Conservation (phyloP, 2,113 vertebrate species). For the Elachura formosa region DNA sequence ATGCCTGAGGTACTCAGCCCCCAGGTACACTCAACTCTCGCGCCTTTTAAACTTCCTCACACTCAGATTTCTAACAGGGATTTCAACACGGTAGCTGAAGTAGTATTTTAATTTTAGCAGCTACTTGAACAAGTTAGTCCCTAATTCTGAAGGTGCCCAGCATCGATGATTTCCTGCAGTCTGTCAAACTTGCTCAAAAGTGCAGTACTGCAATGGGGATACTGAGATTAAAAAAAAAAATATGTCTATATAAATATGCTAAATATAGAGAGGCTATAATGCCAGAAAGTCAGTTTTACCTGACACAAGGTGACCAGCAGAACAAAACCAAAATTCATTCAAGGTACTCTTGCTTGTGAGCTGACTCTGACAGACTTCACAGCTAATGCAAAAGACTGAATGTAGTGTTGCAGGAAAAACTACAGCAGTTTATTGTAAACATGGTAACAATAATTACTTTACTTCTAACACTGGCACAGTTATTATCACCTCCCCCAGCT, state of each 20-base stretch:
- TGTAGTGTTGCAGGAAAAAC: background rate
- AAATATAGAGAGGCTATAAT: background rate
- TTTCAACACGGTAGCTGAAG: background rate
- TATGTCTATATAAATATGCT: too few species aligned
- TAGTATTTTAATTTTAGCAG: background rate
- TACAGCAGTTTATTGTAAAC: background rate
- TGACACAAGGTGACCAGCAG: background rate
- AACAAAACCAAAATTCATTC: background rate
- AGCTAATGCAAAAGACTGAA: background rate
- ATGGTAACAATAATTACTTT: background rate
- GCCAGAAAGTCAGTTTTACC: background rate
- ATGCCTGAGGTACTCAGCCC: constrained; percentile 3
- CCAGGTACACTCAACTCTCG: background rate
- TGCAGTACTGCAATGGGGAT: rapidly evolving
- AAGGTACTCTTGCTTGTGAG: background rate
- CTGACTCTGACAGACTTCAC: background rate
- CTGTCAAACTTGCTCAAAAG: background rate
- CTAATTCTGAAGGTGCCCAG: background rate
- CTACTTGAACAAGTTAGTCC: background rate
- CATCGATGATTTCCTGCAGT: background rate
- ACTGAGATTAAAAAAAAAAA: too few species aligned
- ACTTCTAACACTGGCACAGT: background rate
- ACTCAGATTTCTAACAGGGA: background rate
- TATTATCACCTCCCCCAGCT: background rate
- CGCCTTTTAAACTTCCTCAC: background rate